Percentiles rank a stretch among this genome's conserved stretches.
Evolutionary conservation across 53 echinoderm and acorn worm species (phyloP).

Genomic region (Arbacia lixula): DNA sequence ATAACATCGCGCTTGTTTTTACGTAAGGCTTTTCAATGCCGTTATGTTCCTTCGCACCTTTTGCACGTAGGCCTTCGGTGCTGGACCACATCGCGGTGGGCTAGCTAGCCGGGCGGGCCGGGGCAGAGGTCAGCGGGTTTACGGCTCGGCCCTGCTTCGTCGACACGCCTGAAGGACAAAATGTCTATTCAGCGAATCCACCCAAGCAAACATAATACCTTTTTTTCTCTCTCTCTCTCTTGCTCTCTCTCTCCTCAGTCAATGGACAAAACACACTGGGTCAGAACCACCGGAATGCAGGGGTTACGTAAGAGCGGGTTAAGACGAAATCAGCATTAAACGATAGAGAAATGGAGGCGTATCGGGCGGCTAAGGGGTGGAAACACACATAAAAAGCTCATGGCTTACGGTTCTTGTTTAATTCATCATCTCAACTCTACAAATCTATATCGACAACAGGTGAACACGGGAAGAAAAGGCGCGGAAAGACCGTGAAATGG

Average conservation of each 20-base stretch:
- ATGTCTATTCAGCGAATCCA: conserved; percentile 19
- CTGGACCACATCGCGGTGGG: not conserved
- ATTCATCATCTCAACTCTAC: no score
- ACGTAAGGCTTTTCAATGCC: no score
- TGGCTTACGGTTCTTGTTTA: no score
- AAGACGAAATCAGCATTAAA: not conserved
- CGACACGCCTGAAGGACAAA: conserved; percentile 29
- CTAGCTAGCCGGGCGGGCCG: not conserved
- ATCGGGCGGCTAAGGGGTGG: no score
- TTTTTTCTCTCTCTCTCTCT: no score
- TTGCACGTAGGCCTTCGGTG: conserved; percentile 12
- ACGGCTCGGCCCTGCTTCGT: not conserved
- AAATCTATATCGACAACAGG: no score
- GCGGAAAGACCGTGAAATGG: no score
- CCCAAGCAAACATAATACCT: not conserved
- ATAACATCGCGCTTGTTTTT: conserved; percentile 2
- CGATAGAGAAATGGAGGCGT: conserved; percentile 2
- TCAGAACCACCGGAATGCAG: conserved; percentile 18
- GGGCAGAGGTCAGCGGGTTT: conserved; percentile 41
- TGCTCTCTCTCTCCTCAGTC: no score
- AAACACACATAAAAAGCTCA: no score
- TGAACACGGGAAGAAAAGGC: no score
- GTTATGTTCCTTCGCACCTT: no score
- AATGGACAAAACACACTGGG: conserved; percentile 29
- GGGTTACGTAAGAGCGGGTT: conserved; percentile 40